phyloP scores from a whole-genome alignment of 2,888 invertebrate species.

The Oegoconia quadripuncta region DNA sequence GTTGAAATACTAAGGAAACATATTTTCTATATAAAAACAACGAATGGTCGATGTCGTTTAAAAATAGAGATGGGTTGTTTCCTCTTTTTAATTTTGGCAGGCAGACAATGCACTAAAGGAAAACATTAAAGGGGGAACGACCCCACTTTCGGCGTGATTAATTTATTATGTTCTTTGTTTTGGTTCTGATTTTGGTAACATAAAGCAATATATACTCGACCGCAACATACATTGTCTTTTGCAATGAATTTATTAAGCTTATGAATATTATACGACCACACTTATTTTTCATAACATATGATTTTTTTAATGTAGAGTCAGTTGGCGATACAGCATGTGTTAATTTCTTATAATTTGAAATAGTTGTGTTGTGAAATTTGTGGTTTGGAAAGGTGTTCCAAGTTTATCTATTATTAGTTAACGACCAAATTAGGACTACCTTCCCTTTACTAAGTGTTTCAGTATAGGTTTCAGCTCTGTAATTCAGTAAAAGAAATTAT shows the following conservation, averaged over 20 bases:
- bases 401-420: too few relatives aligned
- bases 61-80: slow-evolving; percentile 58
- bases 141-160: slow-evolving; percentile 70
- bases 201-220: slow-evolving; percentile 27
- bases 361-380: too few relatives aligned
- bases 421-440: too few relatives aligned
- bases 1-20: background rate
- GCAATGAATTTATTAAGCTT: slow-evolving; percentile 4
- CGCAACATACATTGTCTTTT: slow-evolving; percentile 5
- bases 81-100: slow-evolving; percentile 73
- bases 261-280: background rate
- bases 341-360: too few relatives aligned
- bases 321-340: too few relatives aligned
- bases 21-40: background rate
- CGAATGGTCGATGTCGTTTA: slow-evolving; percentile 45
- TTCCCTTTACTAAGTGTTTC: too few relatives aligned
- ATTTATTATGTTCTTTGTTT: slow-evolving; percentile 76
- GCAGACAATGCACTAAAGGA: slow-evolving; percentile 73
- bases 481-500: too few relatives aligned
- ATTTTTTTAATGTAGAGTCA: too few relatives aligned
- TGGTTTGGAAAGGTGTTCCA: too few relatives aligned
- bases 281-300: too few relatives aligned
- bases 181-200: slow-evolving; percentile 64
- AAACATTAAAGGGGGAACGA: slow-evolving; percentile 69
- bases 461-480: too few relatives aligned